Evolutionary conservation across 2,113 vertebrate species (phyloP).

Genomic region (Marmota flaviventris): DNA sequence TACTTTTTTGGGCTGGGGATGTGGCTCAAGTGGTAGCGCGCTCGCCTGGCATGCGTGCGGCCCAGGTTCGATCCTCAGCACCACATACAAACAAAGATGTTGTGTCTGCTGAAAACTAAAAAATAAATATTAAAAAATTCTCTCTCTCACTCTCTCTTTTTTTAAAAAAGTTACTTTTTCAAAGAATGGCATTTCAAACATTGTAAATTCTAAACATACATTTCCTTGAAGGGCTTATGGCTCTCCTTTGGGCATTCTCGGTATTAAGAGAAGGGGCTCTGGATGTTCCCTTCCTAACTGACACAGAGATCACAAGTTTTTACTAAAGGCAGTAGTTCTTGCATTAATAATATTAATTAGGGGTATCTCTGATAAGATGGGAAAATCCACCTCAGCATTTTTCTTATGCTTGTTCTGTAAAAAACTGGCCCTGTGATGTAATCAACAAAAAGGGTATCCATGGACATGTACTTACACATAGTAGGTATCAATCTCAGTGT

Average conservation of each 20-base stretch:
- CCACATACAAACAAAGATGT: no score
- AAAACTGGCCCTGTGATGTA: neutral
- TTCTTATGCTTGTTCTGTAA: neutral
- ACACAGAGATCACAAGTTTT: neutral
- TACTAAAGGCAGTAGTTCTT: neutral
- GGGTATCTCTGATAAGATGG: neutral
- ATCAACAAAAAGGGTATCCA: neutral
- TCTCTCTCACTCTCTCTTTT: no score
- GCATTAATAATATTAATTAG: neutral
- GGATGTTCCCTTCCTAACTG: neutral
- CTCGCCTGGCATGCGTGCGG: no score
- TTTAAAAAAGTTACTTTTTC: neutral
- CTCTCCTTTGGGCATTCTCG: neutral
- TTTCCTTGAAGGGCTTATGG: neutral
- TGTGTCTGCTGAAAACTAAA: no score
- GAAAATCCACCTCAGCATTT: neutral
- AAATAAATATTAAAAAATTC: no score
- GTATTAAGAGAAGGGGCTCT: neutral
- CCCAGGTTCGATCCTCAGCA: no score
- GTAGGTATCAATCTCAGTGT: neutral
- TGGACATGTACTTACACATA: neutral
- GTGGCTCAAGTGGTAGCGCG: no score
- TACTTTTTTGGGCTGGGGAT: neutral
- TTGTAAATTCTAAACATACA: neutral
- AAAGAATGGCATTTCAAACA: neutral